These are phyloP conservation scores for Trichopria drosophilae DNA, from an alignment of 2,888 invertebrate genomes.

Conservation along the genomic window DNA sequence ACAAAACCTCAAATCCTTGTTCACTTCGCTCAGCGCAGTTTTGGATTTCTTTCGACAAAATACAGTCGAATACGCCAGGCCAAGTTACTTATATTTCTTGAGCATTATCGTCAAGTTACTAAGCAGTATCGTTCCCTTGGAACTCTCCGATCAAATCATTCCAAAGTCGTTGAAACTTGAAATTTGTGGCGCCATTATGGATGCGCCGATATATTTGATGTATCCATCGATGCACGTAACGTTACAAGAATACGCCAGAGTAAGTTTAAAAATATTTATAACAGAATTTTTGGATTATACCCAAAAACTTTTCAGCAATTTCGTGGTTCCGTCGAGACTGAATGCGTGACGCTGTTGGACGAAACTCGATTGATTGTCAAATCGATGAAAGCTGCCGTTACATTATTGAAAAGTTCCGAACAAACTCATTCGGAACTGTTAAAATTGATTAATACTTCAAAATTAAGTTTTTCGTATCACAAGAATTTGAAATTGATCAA, in stretches of 20 bases:
- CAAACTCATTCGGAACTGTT: constrained; percentile 55
- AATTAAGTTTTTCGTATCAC: constrained; percentile 65
- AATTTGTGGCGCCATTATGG: constrained; percentile 57
- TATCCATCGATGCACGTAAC: constrained; percentile 58
- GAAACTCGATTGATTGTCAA: constrained; percentile 57
- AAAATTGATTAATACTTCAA: constrained; percentile 60
- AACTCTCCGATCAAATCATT: constrained; percentile 55
- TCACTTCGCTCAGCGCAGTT: constrained; percentile 64
- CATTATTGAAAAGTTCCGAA: constrained; percentile 42
- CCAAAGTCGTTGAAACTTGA: constrained; percentile 59
- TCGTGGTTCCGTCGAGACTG: constrained; percentile 50
- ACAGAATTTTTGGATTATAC: constrained; percentile 23
- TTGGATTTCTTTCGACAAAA: constrained; percentile 44
- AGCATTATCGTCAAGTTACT: constrained; percentile 56
- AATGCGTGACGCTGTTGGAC: constrained; percentile 56
- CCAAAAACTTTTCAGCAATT: constrained; percentile 59
- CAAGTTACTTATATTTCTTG: constrained; percentile 60
- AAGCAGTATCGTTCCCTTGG: constrained; percentile 56
- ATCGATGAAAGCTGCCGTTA: constrained; percentile 59
- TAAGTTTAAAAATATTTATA: constrained; percentile 38
- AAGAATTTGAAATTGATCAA: constrained; percentile 62
- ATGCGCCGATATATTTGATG: constrained; percentile 59
- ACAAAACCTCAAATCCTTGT: constrained; percentile 48
- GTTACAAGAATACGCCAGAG: constrained; percentile 59
- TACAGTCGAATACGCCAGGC: constrained; percentile 51